A percentile compares a stretch with the other conserved stretches of the same genome.
These are phyloP conservation scores for Protodeltote pygarga DNA, from an alignment of 2,888 invertebrate species.

Conservation along the genomic window DNA sequence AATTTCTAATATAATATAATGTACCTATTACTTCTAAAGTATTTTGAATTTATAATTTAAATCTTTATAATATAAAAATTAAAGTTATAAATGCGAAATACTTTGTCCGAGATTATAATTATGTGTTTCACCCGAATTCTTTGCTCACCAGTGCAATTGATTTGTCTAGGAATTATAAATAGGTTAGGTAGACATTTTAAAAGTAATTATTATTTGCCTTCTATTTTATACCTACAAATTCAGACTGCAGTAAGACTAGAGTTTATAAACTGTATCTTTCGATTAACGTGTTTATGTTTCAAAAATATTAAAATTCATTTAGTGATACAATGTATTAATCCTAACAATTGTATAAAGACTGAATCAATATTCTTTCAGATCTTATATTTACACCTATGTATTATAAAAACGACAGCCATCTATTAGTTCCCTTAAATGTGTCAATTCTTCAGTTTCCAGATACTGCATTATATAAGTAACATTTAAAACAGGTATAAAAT, in stretches of 20 bases:
- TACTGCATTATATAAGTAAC: slow-evolving; percentile 1
- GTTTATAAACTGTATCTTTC: slow-evolving; percentile 34
- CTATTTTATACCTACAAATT: slow-evolving; percentile 44
- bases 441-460: slow-evolving; percentile 19
- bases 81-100: too few species aligned
- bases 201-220: slow-evolving; percentile 49
- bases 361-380: slow-evolving; percentile 42
- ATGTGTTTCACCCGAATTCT: too few species aligned
- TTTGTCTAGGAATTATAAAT: slow-evolving; percentile 59
- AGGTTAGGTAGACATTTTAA: slow-evolving; percentile 50
- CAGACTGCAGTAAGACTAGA: slow-evolving; percentile 43
- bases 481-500: neutral
- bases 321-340: slow-evolving; percentile 41
- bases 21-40: too few species aligned
- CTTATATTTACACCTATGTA: slow-evolving; percentile 20
- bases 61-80: too few species aligned
- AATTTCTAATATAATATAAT: too few species aligned
- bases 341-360: slow-evolving; percentile 53
- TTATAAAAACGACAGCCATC: slow-evolving; percentile 32
- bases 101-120: too few species aligned
- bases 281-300: slow-evolving; percentile 18
- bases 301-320: slow-evolving; percentile 23
- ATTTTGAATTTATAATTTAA: too few species aligned
- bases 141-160: too few species aligned
- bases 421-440: slow-evolving; percentile 33